Evolutionary conservation across 2,113 vertebrate species (phyloP), one percentile per base, ranked within the genome.

Genomic region (Arvicanthis niloticus): DNA sequence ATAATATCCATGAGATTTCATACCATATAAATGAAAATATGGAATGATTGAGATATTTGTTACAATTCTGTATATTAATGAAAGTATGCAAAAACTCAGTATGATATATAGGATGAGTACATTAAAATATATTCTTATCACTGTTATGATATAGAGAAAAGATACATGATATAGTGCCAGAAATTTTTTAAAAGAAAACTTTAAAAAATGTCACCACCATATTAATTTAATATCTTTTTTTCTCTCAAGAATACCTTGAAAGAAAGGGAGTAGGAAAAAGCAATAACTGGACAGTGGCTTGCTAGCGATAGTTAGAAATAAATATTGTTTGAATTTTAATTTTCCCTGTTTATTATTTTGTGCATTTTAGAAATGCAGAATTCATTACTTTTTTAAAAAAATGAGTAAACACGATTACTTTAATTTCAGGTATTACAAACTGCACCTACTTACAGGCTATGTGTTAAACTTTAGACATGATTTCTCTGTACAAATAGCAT

Each of bases 321-420:
- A 68, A 51, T 60, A 19, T 73, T 0, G 21, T 65, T 58, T 77
- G 3, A 7, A 82, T 87, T 73, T 1, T 45, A 4, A 70, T 80
- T 80, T 40, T 42, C 0, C 16, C 0, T 67, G 73, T 78, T 85
- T 11, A 65, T 88, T 26, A 0, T 96, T 62, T 78, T 85, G 62
- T 8, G 51, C 0, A 40, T 88, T 91, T 93, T 81, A 86, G 21
- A 93, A 24, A 81, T 11, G 22, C 1, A 93, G 3, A 37, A 48
- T 81, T 51, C 17, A 78, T 37, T 93, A 37, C 3, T 58, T 88
- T 96, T 84, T 37, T 34, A 94, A 92, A 76, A 92, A 76, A 15
- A 11, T 58, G 24, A 80, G 7, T 22, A 77, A 42, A 24, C 19
- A 75, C 48, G 48, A 53, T 65, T 80, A 16, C 11, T 34, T 34